A percentile compares a stretch with the other conserved stretches of the same genome.
These are phyloP conservation scores for Calyptomena viridis DNA, from an alignment of 2,113 vertebrate genomes.

Conservation along the genomic window DNA sequence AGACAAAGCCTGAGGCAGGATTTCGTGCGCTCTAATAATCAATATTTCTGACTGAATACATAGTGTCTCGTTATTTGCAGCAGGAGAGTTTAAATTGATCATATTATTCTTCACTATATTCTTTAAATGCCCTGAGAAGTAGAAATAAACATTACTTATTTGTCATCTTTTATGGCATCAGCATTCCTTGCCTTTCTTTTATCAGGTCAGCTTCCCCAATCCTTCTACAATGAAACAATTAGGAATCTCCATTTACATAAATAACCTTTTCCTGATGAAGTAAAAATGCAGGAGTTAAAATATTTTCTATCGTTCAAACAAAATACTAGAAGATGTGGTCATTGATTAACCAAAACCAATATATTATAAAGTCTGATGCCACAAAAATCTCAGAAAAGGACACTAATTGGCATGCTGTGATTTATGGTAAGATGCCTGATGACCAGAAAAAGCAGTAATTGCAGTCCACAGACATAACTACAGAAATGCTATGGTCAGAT, in stretches of 20 bases:
- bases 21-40: not conserved
- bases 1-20: not conserved
- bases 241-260: not conserved
- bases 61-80: not conserved
- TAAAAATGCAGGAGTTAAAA: not conserved
- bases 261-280: not conserved
- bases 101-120: not conserved
- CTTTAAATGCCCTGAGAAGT: not conserved
- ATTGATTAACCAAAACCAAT: not conserved
- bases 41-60: not conserved
- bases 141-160: not conserved
- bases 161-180: not conserved
- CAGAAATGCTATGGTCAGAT: not conserved
- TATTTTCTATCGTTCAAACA: not conserved
- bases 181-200: not conserved
- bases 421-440: not conserved
- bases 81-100: not conserved
- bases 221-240: not conserved
- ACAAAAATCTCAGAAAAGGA: not conserved
- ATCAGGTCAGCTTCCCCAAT: not conserved
- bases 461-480: not conserved
- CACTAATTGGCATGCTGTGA: not conserved
- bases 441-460: not conserved
- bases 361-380: not conserved
- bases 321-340: not conserved